phyloP scores from a whole-genome alignment of 2,797 vertebrate species.

The Poecilia velifera region DNA sequence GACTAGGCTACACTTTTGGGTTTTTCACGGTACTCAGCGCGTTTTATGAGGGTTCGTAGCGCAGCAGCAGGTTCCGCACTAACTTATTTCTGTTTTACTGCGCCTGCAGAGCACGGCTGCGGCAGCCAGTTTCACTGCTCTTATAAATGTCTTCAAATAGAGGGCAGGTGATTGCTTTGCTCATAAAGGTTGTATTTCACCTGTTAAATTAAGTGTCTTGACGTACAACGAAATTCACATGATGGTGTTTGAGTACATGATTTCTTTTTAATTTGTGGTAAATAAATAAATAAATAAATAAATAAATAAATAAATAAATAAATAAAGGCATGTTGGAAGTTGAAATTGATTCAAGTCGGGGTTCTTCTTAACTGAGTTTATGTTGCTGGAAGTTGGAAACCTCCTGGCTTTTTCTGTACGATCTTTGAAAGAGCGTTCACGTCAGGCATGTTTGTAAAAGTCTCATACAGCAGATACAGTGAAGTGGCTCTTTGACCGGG shows the following conservation, averaged over 20 bases:
- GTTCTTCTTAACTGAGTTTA: neutral
- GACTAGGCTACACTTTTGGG: slow-evolving; percentile 21
- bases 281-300: neutral
- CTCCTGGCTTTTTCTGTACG: neutral
- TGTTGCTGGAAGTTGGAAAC: neutral
- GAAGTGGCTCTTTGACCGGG: too few relatives aligned
- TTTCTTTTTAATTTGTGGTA: neutral
- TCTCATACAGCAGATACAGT: neutral
- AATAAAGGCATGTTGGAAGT: neutral
- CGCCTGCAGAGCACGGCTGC: slow-evolving; percentile 26
- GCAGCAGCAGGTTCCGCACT: slow-evolving; percentile 63
- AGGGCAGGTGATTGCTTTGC: slow-evolving; percentile 11
- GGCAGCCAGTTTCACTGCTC: slow-evolving; percentile 14
- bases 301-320: neutral
- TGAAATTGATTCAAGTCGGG: neutral
- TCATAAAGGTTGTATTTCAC: slow-evolving; percentile 8
- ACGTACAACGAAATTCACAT: neutral
- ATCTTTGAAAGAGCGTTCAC: neutral
- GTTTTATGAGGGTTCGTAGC: slow-evolving; percentile 61
- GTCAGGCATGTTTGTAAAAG: neutral
- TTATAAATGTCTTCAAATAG: slow-evolving; percentile 27
- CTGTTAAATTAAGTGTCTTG: neutral
- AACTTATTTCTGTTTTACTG: slow-evolving; percentile 58
- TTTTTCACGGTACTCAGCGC: slow-evolving; percentile 56
- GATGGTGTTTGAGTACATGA: neutral